A percentile compares a stretch with the other conserved stretches of the same genome.
Evolutionary conservation across 1,140 invertebrate species (phyloP).

Genomic region (Stenopsyche tienmushanensis): DNA sequence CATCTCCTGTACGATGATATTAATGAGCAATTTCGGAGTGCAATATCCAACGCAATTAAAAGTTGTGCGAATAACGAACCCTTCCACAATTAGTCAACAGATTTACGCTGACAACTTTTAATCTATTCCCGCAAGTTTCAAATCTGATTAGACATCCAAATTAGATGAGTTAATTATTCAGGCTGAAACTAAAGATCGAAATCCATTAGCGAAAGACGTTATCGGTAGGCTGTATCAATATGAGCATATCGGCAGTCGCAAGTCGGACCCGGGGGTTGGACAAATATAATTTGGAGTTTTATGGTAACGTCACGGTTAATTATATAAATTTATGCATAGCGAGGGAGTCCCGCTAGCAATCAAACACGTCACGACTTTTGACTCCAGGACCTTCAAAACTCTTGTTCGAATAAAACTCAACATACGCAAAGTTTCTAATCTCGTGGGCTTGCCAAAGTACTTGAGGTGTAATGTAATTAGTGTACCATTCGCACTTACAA

Average conservation of each 20-base stretch:
- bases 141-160: no score
- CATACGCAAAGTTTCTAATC: background rate
- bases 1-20: no score
- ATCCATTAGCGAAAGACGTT: no score
- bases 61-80: no score
- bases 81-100: no score
- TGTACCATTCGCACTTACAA: background rate
- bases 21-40: no score
- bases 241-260: background rate
- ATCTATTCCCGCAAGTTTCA: no score
- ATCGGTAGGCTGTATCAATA: no score
- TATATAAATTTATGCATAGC: conserved; percentile 29
- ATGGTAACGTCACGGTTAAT: conserved; percentile 21
- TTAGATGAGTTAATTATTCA: no score
- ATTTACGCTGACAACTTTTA: no score
- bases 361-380: conserved; percentile 26
- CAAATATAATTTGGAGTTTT: conserved; percentile 26
- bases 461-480: background rate
- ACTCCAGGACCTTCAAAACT: conserved; percentile 15
- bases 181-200: no score
- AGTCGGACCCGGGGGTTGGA: conserved; percentile 6
- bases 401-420: background rate
- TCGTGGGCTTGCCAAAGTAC: background rate
- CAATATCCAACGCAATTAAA: no score
- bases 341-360: conserved; percentile 17